Evolutionary conservation across 2,113 vertebrate genomes (phyloP), one percentile per base, ranked within the genome.

Genomic region (Talpa occidentalis): DNA sequence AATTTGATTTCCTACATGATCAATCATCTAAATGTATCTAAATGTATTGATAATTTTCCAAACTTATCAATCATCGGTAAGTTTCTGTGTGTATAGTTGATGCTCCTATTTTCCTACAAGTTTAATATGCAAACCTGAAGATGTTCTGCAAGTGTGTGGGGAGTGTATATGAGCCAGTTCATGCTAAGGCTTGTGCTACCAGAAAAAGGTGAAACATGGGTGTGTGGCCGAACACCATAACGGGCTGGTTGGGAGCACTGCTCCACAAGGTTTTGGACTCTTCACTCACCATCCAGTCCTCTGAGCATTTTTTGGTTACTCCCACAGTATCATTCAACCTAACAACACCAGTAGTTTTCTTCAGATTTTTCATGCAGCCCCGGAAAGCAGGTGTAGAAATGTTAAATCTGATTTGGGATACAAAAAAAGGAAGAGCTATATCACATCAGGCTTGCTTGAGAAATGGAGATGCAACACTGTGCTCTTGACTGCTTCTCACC

Each of bases 341-440:
- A 79, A 98, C 19, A 0, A 97, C 97, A 10, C 88, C 91, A 19
- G 10, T 93, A 1, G 7, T 24, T 49, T 98, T 97, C 94, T 97
- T 99, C 67, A 99, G 19, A 40, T 98, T 98, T 93, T 95, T 98
- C 96, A 99, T 94, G 95, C 99, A 99, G 90, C 99, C 99, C 77
- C 98, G 99, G 94, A 99, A 99, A 35, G 99, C 98, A 89, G 98
- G 98, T 1, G 97, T 97, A 10, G 98, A 98, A 97, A 99, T 99
- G 88, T 99, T 99, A 97, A 98, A 93, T 83, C 99, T 99, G 94
- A 52, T 88, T 97, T 69, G 11, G 60, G 87, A 52, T 80, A 90
- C 95, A 74, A 56, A 93, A 64, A 59, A 81, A 30, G 37, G 44
- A 64, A 40, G 67, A 49, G 64, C 7, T 64, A 19, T 10, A 19